Percentiles rank a stretch among this genome's conserved stretches.
These are phyloP conservation scores for Dufourea novaeangliae DNA, from an alignment of 1,140 invertebrate species.

Conservation along the genomic window DNA sequence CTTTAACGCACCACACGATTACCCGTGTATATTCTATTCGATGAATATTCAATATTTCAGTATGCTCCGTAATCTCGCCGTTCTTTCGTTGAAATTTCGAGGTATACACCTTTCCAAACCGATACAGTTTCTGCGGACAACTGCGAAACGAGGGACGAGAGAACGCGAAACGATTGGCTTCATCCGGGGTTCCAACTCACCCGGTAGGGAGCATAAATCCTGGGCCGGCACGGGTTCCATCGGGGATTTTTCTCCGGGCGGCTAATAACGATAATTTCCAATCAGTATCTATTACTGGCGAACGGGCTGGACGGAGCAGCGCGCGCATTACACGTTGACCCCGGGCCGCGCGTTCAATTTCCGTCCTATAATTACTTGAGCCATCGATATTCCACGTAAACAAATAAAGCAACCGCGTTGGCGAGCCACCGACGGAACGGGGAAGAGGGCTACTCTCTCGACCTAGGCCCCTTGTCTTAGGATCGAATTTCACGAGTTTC, in stretches of 20 bases:
- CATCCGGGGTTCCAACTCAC: too few species aligned
- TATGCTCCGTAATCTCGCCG: background rate
- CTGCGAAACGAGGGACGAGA: background rate
- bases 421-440: background rate
- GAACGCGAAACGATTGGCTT: background rate
- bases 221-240: background rate
- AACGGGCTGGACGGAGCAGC: background rate
- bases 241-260: background rate
- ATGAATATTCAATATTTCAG: background rate
- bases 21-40: too few species aligned
- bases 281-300: conserved; percentile 13
- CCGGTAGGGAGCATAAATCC: background rate
- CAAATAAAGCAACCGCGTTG: background rate
- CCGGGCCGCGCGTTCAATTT: background rate
- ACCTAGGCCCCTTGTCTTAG: background rate
- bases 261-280: conserved; percentile 12
- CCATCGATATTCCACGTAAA: background rate
- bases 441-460: background rate
- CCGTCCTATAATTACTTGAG: conserved; percentile 8
- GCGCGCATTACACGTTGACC: background rate
- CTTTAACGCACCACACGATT: background rate
- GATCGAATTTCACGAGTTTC: background rate
- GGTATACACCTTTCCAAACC: too few species aligned
- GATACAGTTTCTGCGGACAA: too few species aligned
- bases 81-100: too few species aligned